phyloP scores from a whole-genome alignment of 1,140 invertebrate species.

The Trachymyrmex cornetzi region DNA sequence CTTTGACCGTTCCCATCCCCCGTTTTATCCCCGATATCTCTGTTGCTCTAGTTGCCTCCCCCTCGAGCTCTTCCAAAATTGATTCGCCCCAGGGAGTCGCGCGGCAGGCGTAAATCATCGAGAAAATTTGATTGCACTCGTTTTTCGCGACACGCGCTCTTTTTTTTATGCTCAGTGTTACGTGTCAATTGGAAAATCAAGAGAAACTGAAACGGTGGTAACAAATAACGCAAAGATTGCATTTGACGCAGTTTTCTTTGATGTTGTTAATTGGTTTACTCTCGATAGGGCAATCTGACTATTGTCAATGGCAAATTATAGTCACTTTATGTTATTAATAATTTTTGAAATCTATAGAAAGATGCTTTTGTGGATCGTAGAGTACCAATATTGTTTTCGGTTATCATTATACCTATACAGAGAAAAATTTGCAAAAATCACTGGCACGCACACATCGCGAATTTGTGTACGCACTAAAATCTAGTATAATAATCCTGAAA shows the following conservation, averaged over 20 bases:
- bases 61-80: constrained; percentile 56
- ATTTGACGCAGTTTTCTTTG: constrained; percentile 53
- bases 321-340: not conserved
- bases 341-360: not conserved
- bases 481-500: not conserved
- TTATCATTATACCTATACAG: constrained; percentile 4
- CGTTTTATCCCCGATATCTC: not conserved
- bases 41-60: constrained; percentile 20
- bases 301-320: constrained; percentile 36
- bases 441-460: too few relatives aligned
- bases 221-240: constrained; percentile 58
- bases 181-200: constrained; percentile 63
- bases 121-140: constrained; percentile 65
- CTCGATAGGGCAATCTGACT: not conserved
- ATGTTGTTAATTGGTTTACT: constrained; percentile 53
- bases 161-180: constrained; percentile 57
- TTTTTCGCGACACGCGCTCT: constrained; percentile 60
- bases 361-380: not conserved
- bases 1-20: not conserved
- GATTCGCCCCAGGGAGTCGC: constrained; percentile 59
- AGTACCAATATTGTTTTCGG: not conserved
- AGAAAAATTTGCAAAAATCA: constrained; percentile 26
- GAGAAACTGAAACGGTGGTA: constrained; percentile 50
- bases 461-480: not conserved
- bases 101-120: constrained; percentile 59